A percentile compares a stretch with the other conserved stretches of the same genome.
Evolutionary conservation across 2,113 vertebrate species (phyloP).

Genomic region (Plestiodon gilberti): DNA sequence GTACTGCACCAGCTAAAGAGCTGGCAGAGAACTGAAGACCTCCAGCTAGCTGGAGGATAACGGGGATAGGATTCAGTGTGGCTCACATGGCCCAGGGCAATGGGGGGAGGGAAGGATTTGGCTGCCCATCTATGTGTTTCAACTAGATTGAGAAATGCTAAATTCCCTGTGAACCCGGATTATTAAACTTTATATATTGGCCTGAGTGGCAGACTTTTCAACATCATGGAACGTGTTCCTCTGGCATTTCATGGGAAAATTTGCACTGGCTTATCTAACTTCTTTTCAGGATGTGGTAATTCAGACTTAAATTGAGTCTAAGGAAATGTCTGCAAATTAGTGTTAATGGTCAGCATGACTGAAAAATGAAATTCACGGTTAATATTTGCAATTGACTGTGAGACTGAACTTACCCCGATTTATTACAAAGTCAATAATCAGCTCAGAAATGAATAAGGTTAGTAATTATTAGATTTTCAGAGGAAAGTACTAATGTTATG

Average conservation of each 20-base stretch:
- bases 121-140: no score
- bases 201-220: not conserved
- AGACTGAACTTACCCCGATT: slow-evolving; percentile 74
- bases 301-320: slow-evolving; percentile 59
- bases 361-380: slow-evolving; percentile 63
- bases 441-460: slow-evolving; percentile 81
- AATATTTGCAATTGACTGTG: slow-evolving; percentile 72
- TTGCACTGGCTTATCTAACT: slow-evolving; percentile 15
- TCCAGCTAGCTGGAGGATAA: no score
- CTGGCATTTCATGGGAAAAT: slow-evolving; percentile 43
- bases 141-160: not conserved
- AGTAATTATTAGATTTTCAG: slow-evolving; percentile 81
- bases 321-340: slow-evolving; percentile 71
- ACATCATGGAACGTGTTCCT: no score
- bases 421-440: slow-evolving; percentile 83
- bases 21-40: no score
- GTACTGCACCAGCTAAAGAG: no score
- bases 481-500: slow-evolving; percentile 77
- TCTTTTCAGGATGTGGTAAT: slow-evolving; percentile 63
- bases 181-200: not conserved
- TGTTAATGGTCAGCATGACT: slow-evolving; percentile 76
- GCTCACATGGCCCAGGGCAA: no score
- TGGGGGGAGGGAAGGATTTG: no score
- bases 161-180: not conserved
- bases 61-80: no score